Base-by-base conservation (phyloP, 2,113 vertebrate species). In the Podarcis muralis region DNA sequence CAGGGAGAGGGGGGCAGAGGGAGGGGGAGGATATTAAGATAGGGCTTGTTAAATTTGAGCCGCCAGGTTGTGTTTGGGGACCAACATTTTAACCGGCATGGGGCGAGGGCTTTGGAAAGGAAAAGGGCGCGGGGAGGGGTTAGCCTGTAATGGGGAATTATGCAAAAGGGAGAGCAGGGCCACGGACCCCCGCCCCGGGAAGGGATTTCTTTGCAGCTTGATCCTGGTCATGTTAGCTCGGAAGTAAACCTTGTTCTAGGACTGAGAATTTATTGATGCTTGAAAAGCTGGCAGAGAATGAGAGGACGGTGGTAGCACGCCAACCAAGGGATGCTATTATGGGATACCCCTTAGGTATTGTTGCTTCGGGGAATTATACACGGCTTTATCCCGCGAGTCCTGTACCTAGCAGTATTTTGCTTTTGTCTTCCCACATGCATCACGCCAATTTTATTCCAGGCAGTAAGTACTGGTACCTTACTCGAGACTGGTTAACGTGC, bases 31-130 rank as follows among this genome's bases (percentile, higher is more conserved):
- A 95, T 94, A 96, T 96, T 96, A 96, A 96, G 94, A 96, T 71
- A 95, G 92, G 0, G 83, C 91, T 95, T 91, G 94, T 96, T 95
- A 96, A 96, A 95, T 89, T 78, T 85, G 79, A 93, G 87, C 90
- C 87, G 96, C 83, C 77, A 83, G 92, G 68, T 66, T 81, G 83
- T 72, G 65, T 91, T 95, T 89, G 87, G 92, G 90, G 94, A 93
- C 48, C 71, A 68, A 74, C 4, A 82, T 88, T 83, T 5, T 25
- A 15, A 83, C 40, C 35, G 32, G 68, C 25, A 23, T 6, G 48
- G 72, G 81, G 62, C 65, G 30, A 35, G 18, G 81, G 71, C 25
- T 77, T 86, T 76, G 35, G 5, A 83, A 68, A 13, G 37, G 80
- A 23, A 48, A 59, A n/a, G 0, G 40, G 30, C 6, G 40, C 25